Base-by-base conservation (phyloP, 2,113 vertebrate species). In the Ardeotis arabs region DNA sequence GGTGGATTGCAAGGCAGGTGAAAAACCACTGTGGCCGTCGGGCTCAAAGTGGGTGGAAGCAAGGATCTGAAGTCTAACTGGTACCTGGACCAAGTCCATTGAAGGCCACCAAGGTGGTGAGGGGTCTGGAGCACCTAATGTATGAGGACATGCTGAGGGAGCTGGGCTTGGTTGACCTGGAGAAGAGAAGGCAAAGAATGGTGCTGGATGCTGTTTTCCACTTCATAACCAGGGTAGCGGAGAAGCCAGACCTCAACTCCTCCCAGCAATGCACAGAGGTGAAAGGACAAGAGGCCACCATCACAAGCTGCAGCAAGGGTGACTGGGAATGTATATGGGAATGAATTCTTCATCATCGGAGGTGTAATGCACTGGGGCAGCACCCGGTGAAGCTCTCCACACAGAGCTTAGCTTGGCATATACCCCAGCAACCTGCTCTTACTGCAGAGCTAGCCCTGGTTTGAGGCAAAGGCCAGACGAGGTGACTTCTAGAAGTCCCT, bases 381-480 rank as follows among this genome's bases (percentile, higher is more conserved):
- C 8, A 7, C 4, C 1, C 0, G 4, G 18, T 0, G 2, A 84
- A n/a, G 27, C 27, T 67, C 41, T 44, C 41, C 41, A 44, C 14
- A 44, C 14, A 77, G 49, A 80, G 28, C 35, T 74, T 16, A 70
- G 22, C 37, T 74, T 60, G 66, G 9, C 19, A 35, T 1, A 4
- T 20, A 35, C 16, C 21, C 9, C 81, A 69, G 35, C 10, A 81
- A 12, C 9, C 17, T 79, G 28, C 19, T 63, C 56, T 82, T 62
- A 59, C 50, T 62, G 41, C 4, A 4, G 21, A 11, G 10, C 62
- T 72, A 77, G 20, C 18, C 28, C 49, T n/a, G 6, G 12, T 39
- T 39, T 84, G 50, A 81, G 73, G 64, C 2, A 37, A 49, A 56
- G 25, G 45, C 29, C 27, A 64, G 41, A 8, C 1, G 7, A n/a